Evolutionary conservation across 2,113 vertebrate genomes (phyloP).

Genomic region (Megaceryle maxima): DNA sequence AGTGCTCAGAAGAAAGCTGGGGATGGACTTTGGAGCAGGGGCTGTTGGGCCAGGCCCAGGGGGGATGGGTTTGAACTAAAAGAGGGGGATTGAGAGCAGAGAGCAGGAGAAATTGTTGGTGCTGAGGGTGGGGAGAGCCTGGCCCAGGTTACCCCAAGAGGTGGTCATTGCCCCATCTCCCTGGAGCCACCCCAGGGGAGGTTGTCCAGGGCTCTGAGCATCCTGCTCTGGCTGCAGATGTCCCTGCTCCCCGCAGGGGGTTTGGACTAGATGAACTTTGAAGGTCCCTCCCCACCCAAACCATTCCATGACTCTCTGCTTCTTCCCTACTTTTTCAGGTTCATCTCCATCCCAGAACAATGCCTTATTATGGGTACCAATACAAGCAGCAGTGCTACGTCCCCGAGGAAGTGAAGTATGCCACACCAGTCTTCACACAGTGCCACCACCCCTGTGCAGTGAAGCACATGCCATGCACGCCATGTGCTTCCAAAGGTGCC

Average conservation of each 20-base stretch:
- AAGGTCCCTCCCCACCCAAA: not conserved
- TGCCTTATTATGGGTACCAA: conserved; percentile 19
- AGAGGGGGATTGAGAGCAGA: too few species aligned
- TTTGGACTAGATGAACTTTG: not conserved
- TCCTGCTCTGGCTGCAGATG: not conserved
- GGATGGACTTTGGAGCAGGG: too few species aligned
- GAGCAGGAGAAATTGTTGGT: too few species aligned
- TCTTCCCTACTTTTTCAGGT: not conserved
- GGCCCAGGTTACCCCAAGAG: too few species aligned
- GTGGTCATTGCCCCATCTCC: too few species aligned
- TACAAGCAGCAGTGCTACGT: conserved; percentile 2
- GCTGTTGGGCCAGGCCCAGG: too few species aligned
- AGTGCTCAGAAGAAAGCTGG: too few species aligned
- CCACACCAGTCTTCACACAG: rapidly evolving
- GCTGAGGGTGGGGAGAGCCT: too few species aligned
- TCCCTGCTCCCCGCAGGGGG: not conserved
- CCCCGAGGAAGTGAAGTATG: rapidly evolving
- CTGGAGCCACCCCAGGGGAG: not conserved
- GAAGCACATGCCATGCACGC: rapidly evolving
- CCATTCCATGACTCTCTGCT: too few species aligned
- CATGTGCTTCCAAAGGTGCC: rapidly evolving
- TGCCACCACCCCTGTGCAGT: rapidly evolving
- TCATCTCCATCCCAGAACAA: not conserved
- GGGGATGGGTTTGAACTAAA: too few species aligned
- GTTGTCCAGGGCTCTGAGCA: not conserved